Evolutionary conservation across 2,113 vertebrate species (phyloP), one percentile per base, ranked within the genome.

Genomic region (Ageneiosus marmoratus): DNA sequence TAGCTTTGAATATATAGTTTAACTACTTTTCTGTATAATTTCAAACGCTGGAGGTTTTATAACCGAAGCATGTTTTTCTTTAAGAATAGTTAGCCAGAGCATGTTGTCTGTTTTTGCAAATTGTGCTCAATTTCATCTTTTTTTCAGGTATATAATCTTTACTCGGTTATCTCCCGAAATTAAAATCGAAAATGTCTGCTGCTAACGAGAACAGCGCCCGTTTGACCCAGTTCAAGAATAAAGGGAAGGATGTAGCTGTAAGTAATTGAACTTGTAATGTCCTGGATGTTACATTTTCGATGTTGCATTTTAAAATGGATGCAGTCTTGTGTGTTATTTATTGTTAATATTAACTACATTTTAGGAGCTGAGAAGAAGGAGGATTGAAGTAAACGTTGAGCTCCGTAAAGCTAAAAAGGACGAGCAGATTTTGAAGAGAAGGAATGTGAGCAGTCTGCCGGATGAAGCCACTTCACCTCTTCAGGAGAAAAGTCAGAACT

Each of bases 371-470:
- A 94, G 98, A 32, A 94, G 98, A 27, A 90, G 98, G 27, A 90
- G 98, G 15, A 95, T 98, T 83, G 98, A 99, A 89, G 95, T 96
- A 27, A 99, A 97, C 18, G 97, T 99, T 18, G 98, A 99, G 83
- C 94, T 99, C 37, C 94, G 98, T 7, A 99, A 99, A 88, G 96
- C 97, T 0, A 99, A 97, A 91, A 99, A 99, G 85, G 98, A 99
- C 88, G 98, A 99, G 3, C 97, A 98, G 90, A 96, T 99, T 86
- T 93, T 98, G 89, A 99, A 99, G 84, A 96, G 96, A 87, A 96
- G 98, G 86, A 99, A 99, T 44, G 96, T 99, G 70, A 91, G 93
- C 83, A 93, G 91, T 0, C 91, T 95, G 60, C 96, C 96, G 0
- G 97, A 99, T 0, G 97, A 98, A 73, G 95, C 95, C 0, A 96